Base-by-base conservation (phyloP, 1,140 invertebrate species). In the Pseudomyrmex cubaensis region DNA sequence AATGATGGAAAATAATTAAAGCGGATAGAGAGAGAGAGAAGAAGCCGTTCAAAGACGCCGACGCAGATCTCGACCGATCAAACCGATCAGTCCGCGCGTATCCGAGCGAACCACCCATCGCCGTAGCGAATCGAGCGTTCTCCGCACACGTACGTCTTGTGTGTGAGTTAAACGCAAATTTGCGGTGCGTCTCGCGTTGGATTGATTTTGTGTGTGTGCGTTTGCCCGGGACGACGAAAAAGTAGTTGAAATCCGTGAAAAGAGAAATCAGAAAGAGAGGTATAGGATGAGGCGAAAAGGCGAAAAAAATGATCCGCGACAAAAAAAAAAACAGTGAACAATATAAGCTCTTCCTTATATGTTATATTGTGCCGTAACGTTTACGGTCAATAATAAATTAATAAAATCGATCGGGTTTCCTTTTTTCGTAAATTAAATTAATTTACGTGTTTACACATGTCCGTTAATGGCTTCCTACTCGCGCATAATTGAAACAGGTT, bases 1-100 rank as follows among this genome's bases (percentile, higher is more conserved):
- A 91, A 90, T 91, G 91, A 92, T 82, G 91, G 86, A 91, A 91
- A 90, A 91, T 92, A 92, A 93, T 92, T 91, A 92, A 91, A 90
- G 80, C 89, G 88, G 70, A n/a, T 22, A 61, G 10, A 56, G 20
- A 22, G 72, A 17, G 20, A 72, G 48, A 64, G 59, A 15, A 84
- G 77, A 66, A 80, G 69, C 73, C 75, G 64, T 66, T 92, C 88
- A 93, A 92, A 93, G 90, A 90, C 48, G 89, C 89, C 91, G 92
- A 91, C 87, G 74, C 85, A 59, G 63, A 73, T 35, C 67, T 70
- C 80, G 64, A 77, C 52, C 82, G 80, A 88, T 89, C 77, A 80
- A 86, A 90, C 77, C 75, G 87, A 90, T 90, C 89, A 77, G 17
- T 22, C 66, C 7, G n/a, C 50, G 48, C 12, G 22, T 48, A 62